phyloP scores from a whole-genome alignment of 2,113 vertebrate species.

The Esox niger region DNA sequence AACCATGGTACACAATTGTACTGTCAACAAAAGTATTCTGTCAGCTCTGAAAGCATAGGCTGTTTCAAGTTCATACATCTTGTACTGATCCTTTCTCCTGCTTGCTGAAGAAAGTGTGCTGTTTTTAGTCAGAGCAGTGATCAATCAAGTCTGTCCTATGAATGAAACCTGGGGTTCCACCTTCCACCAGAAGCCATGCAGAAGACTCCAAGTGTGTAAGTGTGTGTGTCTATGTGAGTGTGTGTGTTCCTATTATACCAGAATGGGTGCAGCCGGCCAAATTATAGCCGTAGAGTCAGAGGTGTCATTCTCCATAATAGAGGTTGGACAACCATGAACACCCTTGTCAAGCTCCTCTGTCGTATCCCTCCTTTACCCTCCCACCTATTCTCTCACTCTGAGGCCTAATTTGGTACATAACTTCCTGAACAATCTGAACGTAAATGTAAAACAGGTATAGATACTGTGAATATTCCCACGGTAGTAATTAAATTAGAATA shows the following conservation, averaged over 20 bases:
- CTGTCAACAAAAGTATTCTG: background rate
- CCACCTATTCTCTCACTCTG: no score
- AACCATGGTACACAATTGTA: no score
- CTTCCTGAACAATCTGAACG: no score
- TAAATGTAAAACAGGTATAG: no score
- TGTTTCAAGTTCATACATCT: constrained; percentile 20
- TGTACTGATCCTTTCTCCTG: constrained; percentile 36
- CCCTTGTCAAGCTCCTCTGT: background rate
- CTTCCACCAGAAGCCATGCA: constrained; percentile 41
- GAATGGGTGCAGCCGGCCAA: background rate
- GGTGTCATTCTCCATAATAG: background rate
- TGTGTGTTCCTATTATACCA: background rate
- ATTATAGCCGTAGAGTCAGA: background rate
- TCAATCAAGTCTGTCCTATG: constrained; percentile 61
- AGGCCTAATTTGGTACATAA: no score
- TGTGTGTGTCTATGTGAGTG: background rate
- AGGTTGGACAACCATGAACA: background rate
- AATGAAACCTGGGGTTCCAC: constrained; percentile 54
- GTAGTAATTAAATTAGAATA: no score
- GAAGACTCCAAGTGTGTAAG: background rate
- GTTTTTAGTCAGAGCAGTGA: constrained; percentile 19
- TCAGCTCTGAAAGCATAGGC: background rate
- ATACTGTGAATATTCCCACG: no score
- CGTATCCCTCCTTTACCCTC: background rate
- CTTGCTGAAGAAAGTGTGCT: constrained; percentile 38